A percentile compares a stretch with the other conserved stretches of the same genome.
These are phyloP conservation scores for Stenodema calcarata DNA, from an alignment of 2,888 invertebrate species.

Conservation along the genomic window DNA sequence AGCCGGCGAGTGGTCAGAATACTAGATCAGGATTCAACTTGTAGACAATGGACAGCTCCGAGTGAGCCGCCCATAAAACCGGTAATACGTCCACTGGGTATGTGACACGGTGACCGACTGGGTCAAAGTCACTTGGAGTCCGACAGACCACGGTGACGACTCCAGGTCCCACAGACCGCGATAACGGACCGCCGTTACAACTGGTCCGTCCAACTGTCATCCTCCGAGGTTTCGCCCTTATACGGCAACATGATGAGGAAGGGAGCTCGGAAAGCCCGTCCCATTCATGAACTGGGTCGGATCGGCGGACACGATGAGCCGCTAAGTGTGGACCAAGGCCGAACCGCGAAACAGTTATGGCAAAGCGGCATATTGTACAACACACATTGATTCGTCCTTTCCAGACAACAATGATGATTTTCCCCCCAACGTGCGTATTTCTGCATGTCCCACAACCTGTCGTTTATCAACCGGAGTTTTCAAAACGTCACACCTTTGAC, in stretches of 20 bases:
- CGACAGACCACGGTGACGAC: neutral
- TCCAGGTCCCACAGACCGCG: neutral
- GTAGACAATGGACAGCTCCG: neutral
- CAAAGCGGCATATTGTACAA: neutral
- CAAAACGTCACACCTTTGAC: too few relatives aligned
- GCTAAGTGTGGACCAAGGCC: neutral
- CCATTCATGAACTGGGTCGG: neutral
- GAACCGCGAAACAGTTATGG: neutral
- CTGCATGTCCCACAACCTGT: too few relatives aligned
- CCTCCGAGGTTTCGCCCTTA: neutral
- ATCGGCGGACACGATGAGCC: neutral
- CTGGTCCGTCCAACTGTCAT: neutral
- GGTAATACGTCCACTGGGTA: neutral
- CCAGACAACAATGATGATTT: too few relatives aligned
- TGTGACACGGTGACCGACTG: neutral
- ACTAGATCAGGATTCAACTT: neutral
- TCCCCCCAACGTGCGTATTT: too few relatives aligned
- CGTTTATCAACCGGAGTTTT: too few relatives aligned
- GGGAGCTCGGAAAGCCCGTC: neutral
- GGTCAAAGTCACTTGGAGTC: neutral
- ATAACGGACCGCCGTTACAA: neutral
- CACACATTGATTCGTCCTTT: neutral
- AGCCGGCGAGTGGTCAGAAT: neutral
- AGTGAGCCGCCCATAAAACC: neutral
- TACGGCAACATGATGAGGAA: neutral